These are phyloP conservation scores for Andricus grossulariae DNA, from an alignment of 1,140 invertebrate species.

Conservation along the genomic window DNA sequence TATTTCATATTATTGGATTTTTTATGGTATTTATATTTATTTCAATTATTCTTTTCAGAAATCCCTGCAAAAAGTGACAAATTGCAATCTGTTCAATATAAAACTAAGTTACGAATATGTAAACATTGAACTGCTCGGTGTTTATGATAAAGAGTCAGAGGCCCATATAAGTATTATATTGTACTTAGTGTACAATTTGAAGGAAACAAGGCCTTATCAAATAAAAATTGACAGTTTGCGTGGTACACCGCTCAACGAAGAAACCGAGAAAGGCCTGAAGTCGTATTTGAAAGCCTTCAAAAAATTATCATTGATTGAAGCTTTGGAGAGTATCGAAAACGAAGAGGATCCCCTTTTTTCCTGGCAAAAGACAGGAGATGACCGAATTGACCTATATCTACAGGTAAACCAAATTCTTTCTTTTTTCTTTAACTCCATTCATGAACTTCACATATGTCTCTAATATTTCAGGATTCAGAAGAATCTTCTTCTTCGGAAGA, in stretches of 20 bases:
- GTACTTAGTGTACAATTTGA: constrained; percentile 46
- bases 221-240: constrained; percentile 41
- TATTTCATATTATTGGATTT: background rate
- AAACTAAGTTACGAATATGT: constrained; percentile 42
- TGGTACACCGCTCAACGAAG: background rate
- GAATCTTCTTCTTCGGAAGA: too few species aligned
- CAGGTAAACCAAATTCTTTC: too few species aligned
- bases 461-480: background rate
- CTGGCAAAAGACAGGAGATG: background rate
- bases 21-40: constrained; percentile 13
- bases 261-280: constrained; percentile 24
- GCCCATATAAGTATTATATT: constrained; percentile 40
- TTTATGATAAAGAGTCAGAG: constrained; percentile 37
- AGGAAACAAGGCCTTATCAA: constrained; percentile 42
- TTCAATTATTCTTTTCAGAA: constrained; percentile 43
- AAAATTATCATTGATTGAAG: constrained; percentile 34
- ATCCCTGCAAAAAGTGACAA: background rate
- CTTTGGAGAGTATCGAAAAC: constrained; percentile 38
- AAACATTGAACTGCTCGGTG: constrained; percentile 41
- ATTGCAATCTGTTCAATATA: constrained; percentile 41
- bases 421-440: too few species aligned
- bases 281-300: constrained; percentile 43
- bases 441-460: too few species aligned
- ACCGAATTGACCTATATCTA: background rate
- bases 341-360: background rate